A percentile compares a stretch with the other conserved stretches of the same genome.
phyloP scores from a whole-genome alignment of 1,140 invertebrate genomes.

The Pygmarrhopalites habei region DNA sequence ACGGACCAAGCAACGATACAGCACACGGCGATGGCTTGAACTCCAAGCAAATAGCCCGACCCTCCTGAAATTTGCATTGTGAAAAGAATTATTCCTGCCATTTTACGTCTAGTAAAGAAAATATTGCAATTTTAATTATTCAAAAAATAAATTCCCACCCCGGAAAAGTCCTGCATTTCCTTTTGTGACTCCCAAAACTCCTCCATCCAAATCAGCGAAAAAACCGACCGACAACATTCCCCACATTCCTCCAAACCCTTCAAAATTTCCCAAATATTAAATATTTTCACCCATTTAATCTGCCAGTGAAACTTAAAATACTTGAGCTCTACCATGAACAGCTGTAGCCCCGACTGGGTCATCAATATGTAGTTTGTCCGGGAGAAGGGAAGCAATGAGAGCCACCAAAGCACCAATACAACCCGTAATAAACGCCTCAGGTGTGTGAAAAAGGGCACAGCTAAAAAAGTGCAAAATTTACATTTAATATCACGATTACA shows the following conservation, averaged over 20 bases:
- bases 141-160: conserved; percentile 48
- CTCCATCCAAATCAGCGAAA: conserved; percentile 70
- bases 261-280: too few species aligned
- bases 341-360: conserved; percentile 85
- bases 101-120: too few species aligned
- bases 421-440: conserved; percentile 78
- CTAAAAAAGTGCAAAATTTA: conserved; percentile 40
- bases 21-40: conserved; percentile 64
- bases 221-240: conserved; percentile 79
- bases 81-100: too few species aligned
- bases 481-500: too few species aligned
- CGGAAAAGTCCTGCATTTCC: conserved; percentile 70
- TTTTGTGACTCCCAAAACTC: conserved; percentile 64
- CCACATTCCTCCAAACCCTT: conserved; percentile 52
- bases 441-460: conserved; percentile 76
- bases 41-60: conserved; percentile 73
- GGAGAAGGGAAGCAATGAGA: conserved; percentile 59
- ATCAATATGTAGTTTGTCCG: conserved; percentile 70
- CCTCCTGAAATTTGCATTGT: conserved; percentile 67
- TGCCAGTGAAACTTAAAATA: too few species aligned
- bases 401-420: conserved; percentile 65
- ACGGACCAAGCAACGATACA: conserved; percentile 66
- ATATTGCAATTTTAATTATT: too few species aligned
- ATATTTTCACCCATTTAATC: too few species aligned
- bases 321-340: conserved; percentile 75